phyloP scores from a whole-genome alignment of 2,113 vertebrate genomes.

The Amphilophus citrinellus region DNA sequence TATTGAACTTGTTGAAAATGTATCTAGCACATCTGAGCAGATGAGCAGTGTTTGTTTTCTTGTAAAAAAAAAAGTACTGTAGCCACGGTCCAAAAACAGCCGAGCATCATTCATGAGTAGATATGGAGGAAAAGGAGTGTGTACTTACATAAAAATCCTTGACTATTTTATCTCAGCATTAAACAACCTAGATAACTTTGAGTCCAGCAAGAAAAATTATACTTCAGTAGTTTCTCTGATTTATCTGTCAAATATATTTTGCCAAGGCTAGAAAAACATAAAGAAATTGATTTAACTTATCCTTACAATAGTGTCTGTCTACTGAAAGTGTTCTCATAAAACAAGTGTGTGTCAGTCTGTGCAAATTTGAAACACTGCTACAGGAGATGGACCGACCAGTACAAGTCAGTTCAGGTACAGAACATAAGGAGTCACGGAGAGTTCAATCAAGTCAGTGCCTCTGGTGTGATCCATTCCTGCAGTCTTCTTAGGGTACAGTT shows the following conservation, averaged over 20 bases:
- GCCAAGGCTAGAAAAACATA: neutral
- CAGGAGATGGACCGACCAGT: neutral
- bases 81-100: neutral
- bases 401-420: neutral
- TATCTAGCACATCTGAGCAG: neutral
- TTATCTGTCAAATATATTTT: conserved; percentile 27
- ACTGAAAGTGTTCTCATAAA: conserved; percentile 21
- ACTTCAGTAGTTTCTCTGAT: conserved; percentile 10
- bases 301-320: neutral
- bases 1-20: neutral
- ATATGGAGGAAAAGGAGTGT: neutral
- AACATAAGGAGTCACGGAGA: conserved; percentile 9
- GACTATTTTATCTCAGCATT: neutral
- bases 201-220: neutral
- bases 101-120: neutral
- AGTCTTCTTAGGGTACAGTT: neutral
- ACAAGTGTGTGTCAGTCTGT: neutral
- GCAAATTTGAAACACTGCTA: neutral
- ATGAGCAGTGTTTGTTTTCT: neutral
- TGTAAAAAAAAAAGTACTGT: neutral
- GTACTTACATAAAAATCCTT: neutral
- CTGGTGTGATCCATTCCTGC: neutral
- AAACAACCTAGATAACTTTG: neutral
- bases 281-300: neutral
- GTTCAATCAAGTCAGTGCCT: neutral